Conservation (phyloP, 2,797 vertebrate species). For the Perdix hodgsoniae region DNA sequence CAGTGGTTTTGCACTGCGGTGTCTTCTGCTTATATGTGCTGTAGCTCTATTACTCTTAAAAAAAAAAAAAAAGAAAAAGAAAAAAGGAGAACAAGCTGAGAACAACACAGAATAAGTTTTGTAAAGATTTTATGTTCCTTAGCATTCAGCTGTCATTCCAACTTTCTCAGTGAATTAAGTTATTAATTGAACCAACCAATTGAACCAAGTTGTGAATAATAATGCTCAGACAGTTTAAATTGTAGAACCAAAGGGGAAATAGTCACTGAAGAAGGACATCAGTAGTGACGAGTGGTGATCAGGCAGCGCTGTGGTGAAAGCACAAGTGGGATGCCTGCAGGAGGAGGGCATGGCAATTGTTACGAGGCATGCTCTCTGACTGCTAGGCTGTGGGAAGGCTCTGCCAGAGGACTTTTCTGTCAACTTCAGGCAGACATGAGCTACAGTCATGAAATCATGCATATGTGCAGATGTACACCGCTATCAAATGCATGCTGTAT, state of each 20-base stretch:
- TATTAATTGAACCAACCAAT: neutral
- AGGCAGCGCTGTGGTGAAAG: neutral
- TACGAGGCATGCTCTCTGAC: neutral
- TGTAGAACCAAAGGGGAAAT: neutral
- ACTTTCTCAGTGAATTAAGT: neutral
- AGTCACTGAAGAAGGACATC: neutral
- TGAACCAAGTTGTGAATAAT: neutral
- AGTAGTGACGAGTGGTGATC: neutral
- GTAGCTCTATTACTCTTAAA: neutral
- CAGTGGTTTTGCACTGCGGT: neutral
- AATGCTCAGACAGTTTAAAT: neutral
- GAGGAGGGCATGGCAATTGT: neutral
- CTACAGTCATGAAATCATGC: neutral
- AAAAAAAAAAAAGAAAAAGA: neutral
- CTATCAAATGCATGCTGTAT: neutral
- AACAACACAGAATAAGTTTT: neutral
- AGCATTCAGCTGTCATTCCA: neutral
- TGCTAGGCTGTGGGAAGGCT: neutral
- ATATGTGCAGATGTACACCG: neutral
- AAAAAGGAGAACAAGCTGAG: neutral
- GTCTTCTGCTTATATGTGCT: neutral
- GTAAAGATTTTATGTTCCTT: neutral
- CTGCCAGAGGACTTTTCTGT: neutral
- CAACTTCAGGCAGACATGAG: neutral
- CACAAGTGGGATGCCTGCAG: neutral